Base-by-base conservation (phyloP, 2,888 invertebrate genomes). In the Hyposoter dolosus region DNA sequence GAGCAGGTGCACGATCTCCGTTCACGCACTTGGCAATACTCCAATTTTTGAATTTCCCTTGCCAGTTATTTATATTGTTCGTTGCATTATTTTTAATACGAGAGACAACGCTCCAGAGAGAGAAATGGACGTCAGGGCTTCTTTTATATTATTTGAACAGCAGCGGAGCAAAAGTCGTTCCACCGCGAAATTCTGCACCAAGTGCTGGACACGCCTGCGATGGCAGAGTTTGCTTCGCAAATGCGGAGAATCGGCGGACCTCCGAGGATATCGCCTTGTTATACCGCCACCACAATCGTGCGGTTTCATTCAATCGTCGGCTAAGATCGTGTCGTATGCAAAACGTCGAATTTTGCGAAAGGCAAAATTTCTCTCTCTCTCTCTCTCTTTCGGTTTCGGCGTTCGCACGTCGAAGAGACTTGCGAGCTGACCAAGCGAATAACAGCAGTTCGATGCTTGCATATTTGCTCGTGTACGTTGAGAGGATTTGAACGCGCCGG, bases 291-390 rank as follows among this genome's bases (percentile, higher is more conserved):
- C 53, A 65, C 68, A 17, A 19, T 40, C 50, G 65, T 75, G 32
- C 75, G 68, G 88, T 90, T 91, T 91, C 92, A 91, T 92, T 93
- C 91, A 90, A 93, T 93, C 92, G 75, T n/a, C 90, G 90, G 89
- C 90, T 89, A 90, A 92, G 92, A 92, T 92, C 92, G 93, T 93
- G 93, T 93, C 93, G 94, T 94, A 94, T 94, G 94, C 93, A 94
- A 94, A 94, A 93, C 93, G 93, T 94, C 93, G 94, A 94, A 94
- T 93, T 93, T 82, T 93, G 91, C 92, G 69, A 86, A 89, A 92
- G 92, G 88, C 88, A 53, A 69, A 83, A 68, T 63, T 66, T 53
- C n/a, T 7, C 47, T 88, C 85, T 89, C 89, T 89, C 90, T 88
- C 15, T 83, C 88, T 88, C 69, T 53, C 88, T 79, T 84, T 89